Percentiles rank a stretch among this genome's conserved stretches.
These are phyloP conservation scores for Thumatha senex DNA, from an alignment of 2,888 invertebrate genomes.

Conservation along the genomic window DNA sequence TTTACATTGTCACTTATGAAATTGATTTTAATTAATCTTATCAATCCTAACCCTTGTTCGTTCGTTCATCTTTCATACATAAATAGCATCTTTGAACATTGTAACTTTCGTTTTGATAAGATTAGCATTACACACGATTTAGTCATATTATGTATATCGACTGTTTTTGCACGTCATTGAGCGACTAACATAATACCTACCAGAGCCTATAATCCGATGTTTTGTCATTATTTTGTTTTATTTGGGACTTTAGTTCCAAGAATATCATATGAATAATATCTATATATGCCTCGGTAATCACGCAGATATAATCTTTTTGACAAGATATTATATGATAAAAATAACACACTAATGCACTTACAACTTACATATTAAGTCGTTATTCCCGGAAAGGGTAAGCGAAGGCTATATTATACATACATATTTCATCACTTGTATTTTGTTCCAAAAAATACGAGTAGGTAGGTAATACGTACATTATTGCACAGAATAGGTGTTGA, in stretches of 20 bases:
- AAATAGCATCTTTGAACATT: not conserved
- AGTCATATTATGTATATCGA: not conserved
- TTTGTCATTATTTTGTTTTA: not conserved
- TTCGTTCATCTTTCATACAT: no score
- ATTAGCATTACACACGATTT: not conserved
- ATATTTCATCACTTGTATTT: no score
- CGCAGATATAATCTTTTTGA: not conserved
- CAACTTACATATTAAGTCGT: no score
- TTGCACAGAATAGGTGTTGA: no score
- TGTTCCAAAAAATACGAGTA: no score
- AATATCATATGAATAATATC: conserved; percentile 1
- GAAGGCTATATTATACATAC: no score
- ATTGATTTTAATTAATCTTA: no score
- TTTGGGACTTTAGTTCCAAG: not conserved
- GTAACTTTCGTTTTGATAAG: not conserved
- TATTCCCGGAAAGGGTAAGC: no score
- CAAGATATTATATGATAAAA: conserved; percentile 1
- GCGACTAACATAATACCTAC: not conserved
- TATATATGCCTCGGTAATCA: not conserved
- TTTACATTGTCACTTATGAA: no score
- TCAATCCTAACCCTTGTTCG: no score
- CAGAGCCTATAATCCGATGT: not conserved
- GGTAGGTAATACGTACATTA: no score
- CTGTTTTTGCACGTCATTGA: not conserved
- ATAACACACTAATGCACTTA: not conserved